Evolutionary conservation across 1,140 invertebrate genomes (phyloP), one percentile per base, ranked within the genome.

Genomic region (Drosophila sp.): DNA sequence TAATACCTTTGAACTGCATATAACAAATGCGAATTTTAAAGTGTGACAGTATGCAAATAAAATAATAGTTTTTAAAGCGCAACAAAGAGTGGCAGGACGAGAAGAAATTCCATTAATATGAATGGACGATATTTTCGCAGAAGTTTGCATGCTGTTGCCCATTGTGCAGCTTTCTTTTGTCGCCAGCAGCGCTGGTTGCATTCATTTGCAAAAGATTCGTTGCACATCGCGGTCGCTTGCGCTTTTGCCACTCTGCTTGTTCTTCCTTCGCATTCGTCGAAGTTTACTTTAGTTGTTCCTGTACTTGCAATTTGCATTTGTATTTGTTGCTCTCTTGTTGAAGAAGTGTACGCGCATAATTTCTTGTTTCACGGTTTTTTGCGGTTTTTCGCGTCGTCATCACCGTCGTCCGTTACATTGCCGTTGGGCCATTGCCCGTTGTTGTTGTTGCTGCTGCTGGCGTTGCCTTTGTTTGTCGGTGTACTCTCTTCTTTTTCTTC

Each of bases 161-260:
- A 77, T 48, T 4, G 51, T 67, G 64, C 53, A 64, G 81, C 78
- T 87, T 87, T 86, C 81, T 86, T 87, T 78, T 78, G 78, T 78
- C 58, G 75, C 63, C 63, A 56, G 41, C 58, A 43, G 50, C 70
- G 77, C 57, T 75, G 78, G 57, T 51, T 84, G 83, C 83, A 87
- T 67, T 89, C 84, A 89, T 89, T 89, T 76, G 76, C 72, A 48
- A 82, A 87, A 80, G 83, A 76, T 51, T 70, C 78, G 82, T 89
- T 89, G 80, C 79, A 83, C 76, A 63, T 76, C 71, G 76, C 83
- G 83, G 83, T 72, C 67, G 61, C 41, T 64, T 73, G 70, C 61
- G 57, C 56, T 62, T 59, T 69, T 67, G 32, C 36, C 54, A 25
- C 58, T 64, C 48, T 61, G 69, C 58, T 67, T 72, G 62, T 65